Conservation (phyloP, 2,888 invertebrate genomes). For the Julus scandinavius region DNA sequence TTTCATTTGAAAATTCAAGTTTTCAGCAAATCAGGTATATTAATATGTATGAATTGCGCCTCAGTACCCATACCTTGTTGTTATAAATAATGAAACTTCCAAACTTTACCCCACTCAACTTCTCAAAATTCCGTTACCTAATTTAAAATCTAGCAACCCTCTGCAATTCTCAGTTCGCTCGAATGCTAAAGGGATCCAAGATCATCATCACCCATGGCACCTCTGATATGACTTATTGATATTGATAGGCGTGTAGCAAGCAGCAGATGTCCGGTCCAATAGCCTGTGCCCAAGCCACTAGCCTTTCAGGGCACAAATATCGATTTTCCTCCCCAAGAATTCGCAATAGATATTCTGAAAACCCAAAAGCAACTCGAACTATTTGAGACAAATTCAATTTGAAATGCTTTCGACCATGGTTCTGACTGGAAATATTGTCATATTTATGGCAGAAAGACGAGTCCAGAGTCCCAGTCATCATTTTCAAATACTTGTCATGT, state of each 20-base stretch:
- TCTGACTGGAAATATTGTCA: neutral
- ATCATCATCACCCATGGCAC: neutral
- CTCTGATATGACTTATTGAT: conserved; percentile 42
- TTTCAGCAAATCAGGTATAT: neutral
- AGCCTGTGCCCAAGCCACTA: conserved; percentile 4
- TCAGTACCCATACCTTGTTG: neutral
- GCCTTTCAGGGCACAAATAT: conserved; percentile 14
- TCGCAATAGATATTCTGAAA: neutral
- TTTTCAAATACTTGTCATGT: conserved; percentile 21
- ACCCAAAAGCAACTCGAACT: conserved; percentile 20
- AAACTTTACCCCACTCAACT: neutral
- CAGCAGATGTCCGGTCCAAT: conserved; percentile 27
- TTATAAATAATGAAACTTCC: neutral
- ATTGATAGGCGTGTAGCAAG: conserved; percentile 17
- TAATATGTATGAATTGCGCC: neutral
- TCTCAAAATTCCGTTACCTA: neutral
- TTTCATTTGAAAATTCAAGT: neutral
- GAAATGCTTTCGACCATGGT: conserved; percentile 28
- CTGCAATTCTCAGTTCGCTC: neutral
- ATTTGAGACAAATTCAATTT: conserved; percentile 39
- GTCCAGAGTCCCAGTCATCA: neutral
- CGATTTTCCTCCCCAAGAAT: neutral
- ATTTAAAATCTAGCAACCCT: conserved; percentile 24
- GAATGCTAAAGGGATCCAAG: neutral
- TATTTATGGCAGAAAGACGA: conserved; percentile 19